These are phyloP conservation scores for Dendrolimus kikuchii DNA, from an alignment of 1,140 invertebrate species.

Conservation along the genomic window DNA sequence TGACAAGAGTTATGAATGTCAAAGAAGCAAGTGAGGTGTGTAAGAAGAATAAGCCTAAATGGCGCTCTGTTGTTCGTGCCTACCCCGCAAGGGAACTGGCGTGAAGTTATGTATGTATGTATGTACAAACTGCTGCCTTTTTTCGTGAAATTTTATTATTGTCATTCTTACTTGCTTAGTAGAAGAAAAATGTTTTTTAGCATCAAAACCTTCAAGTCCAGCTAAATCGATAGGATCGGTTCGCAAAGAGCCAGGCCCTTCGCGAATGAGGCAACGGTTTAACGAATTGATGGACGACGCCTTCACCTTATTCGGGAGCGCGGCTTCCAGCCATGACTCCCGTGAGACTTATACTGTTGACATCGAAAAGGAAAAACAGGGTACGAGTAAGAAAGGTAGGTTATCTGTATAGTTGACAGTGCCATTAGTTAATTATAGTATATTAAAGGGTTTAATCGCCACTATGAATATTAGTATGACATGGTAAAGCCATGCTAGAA, in stretches of 20 bases:
- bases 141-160: constrained; percentile 1
- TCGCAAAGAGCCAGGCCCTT: constrained; percentile 28
- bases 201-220: constrained; percentile 43
- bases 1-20: no score
- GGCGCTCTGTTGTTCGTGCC: no score
- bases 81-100: no score
- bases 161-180: background rate
- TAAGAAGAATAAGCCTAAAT: no score
- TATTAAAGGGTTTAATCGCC: no score
- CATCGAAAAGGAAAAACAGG: constrained; percentile 22
- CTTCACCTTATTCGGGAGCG: constrained; percentile 60
- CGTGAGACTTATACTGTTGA: constrained; percentile 35
- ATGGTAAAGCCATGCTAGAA: no score
- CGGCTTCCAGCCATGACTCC: constrained; percentile 32
- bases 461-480: no score
- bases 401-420: background rate
- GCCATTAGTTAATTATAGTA: no score
- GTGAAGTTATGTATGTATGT: no score
- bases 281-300: constrained; percentile 65
- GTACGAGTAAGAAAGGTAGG: constrained; percentile 15
- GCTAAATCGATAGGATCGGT: constrained; percentile 16
- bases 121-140: no score
- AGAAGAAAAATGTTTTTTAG: constrained; percentile 12
- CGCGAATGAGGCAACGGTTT: constrained; percentile 61
- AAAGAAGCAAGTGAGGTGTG: no score